A percentile compares a stretch with the other conserved stretches of the same genome.
Evolutionary conservation across 1,140 invertebrate species (phyloP).

Genomic region (Bacillus rossius): DNA sequence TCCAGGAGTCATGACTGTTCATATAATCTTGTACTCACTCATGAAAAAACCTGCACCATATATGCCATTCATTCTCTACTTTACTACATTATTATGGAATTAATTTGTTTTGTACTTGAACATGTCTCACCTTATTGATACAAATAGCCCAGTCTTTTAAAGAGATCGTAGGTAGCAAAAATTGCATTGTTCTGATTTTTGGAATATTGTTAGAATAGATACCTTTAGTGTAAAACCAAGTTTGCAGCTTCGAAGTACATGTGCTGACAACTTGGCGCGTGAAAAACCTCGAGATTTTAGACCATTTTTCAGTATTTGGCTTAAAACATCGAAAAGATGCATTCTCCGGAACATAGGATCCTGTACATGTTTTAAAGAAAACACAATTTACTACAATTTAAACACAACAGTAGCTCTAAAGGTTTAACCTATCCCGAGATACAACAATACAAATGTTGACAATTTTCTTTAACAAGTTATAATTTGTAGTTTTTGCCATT

Average conservation of each 20-base stretch:
- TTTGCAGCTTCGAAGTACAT: neutral
- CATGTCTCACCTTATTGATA: no score
- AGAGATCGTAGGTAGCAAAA: neutral
- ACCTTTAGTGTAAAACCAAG: conserved; percentile 1
- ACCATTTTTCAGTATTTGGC: neutral
- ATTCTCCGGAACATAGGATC: neutral
- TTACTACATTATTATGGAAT: no score
- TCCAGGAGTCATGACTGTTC: no score
- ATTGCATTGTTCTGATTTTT: neutral
- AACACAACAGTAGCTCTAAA: conserved; percentile 7
- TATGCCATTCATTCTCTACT: no score
- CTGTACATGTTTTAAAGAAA: neutral
- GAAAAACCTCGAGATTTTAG: neutral
- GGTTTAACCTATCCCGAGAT: neutral
- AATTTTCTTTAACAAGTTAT: neutral
- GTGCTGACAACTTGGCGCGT: neutral
- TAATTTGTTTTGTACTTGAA: no score
- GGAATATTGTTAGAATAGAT: conserved; percentile 6
- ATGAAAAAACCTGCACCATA: no score
- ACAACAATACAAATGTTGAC: neutral
- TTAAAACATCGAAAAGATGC: neutral
- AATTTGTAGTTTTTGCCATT: conserved; percentile 2
- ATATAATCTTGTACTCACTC: no score
- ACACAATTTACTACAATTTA: neutral
- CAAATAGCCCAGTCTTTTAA: no score